These are phyloP conservation scores for Moxostoma hubbsi DNA, from an alignment of 2,797 vertebrate genomes.

Conservation along the genomic window DNA sequence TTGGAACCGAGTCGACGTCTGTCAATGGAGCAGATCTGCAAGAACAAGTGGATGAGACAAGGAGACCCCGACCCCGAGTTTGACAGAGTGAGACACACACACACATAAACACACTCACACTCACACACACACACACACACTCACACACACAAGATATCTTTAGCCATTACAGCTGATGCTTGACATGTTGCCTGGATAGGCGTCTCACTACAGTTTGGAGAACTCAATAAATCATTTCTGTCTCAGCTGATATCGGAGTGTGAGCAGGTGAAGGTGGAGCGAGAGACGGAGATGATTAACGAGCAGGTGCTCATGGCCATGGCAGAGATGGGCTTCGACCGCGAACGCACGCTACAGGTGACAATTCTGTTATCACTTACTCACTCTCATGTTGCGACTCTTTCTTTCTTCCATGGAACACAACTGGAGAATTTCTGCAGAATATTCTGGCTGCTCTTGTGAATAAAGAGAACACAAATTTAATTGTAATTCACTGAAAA, in stretches of 20 bases:
- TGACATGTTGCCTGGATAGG: not conserved
- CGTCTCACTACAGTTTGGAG: not conserved
- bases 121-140: too few species aligned
- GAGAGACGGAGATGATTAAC: slow-evolving; percentile 89
- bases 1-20: slow-evolving; percentile 93
- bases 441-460: too few species aligned
- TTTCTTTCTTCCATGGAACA: too few species aligned
- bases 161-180: not conserved
- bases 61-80: slow-evolving; percentile 93
- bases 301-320: slow-evolving; percentile 94
- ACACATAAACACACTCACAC: not conserved
- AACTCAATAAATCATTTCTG: too few species aligned
- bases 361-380: not conserved
- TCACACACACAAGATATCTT: too few species aligned
- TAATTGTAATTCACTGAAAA: too few species aligned
- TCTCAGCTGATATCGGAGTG: slow-evolving; percentile 91
- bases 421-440: too few species aligned
- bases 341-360: slow-evolving; percentile 93
- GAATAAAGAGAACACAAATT: too few species aligned
- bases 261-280: slow-evolving; percentile 91
- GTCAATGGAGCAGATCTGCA: slow-evolving; percentile 98
- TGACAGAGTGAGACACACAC: slow-evolving; percentile 83
- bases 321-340: slow-evolving; percentile 94
- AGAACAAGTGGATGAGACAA: slow-evolving; percentile 98
- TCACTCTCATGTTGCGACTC: too few species aligned